Evolutionary conservation across 2,797 vertebrate genomes (phyloP).

Genomic region (Orestias chungarensis): DNA sequence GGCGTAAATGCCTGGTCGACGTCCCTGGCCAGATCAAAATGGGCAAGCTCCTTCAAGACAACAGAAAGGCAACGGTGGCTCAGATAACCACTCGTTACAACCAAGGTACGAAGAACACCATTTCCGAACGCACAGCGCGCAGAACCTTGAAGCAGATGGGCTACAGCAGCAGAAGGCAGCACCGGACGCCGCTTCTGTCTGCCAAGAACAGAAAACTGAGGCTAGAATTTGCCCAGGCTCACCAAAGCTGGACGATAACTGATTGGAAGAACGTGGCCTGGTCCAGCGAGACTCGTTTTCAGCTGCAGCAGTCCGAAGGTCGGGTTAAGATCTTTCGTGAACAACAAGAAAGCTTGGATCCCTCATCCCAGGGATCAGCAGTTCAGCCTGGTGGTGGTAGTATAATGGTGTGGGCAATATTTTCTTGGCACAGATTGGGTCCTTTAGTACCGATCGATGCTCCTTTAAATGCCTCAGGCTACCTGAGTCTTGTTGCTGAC

Average conservation of each 20-base stretch:
- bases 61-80: background rate
- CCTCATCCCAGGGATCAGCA: background rate
- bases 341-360: background rate
- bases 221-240: background rate
- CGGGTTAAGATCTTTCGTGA: background rate
- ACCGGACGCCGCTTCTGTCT: background rate
- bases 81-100: constrained; percentile 3
- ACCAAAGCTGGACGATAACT: background rate
- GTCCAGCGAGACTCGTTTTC: background rate
- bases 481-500: background rate
- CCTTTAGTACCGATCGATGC: background rate
- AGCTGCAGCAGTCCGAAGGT: background rate
- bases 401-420: background rate
- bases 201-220: background rate
- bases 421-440: constrained; percentile 4
- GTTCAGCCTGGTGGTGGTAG: background rate
- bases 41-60: background rate
- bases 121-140: background rate
- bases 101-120: background rate
- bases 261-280: constrained; percentile 5
- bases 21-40: constrained; percentile 1
- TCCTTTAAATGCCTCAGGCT: background rate
- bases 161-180: background rate
- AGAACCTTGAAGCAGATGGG: constrained; percentile 1
- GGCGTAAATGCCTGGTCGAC: background rate